Conservation (phyloP, 2,797 vertebrate genomes). For the Malurus leucopterus region DNA sequence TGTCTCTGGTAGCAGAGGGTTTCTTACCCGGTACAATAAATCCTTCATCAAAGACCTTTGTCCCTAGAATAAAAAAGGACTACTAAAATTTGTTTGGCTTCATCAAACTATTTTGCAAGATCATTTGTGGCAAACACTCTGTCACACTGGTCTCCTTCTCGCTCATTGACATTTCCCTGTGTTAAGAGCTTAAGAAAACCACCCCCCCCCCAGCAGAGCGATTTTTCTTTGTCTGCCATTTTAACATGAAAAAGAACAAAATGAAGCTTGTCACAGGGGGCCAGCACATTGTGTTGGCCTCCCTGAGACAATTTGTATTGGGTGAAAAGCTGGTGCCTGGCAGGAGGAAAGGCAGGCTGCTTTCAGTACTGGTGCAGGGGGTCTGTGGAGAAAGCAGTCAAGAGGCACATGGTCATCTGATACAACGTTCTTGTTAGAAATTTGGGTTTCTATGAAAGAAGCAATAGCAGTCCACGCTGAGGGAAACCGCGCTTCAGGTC, state of each 20-base stretch:
- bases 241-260: background rate
- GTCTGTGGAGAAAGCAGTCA: rapidly evolving
- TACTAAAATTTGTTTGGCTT: background rate
- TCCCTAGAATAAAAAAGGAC: background rate
- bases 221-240: background rate
- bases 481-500: background rate
- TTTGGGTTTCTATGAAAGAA: background rate
- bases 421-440: background rate
- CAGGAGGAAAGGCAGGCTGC: background rate
- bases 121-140: background rate
- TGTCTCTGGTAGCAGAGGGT: background rate
- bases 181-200: background rate
- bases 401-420: background rate
- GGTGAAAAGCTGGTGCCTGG: background rate
- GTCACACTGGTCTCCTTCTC: background rate
- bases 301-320: background rate
- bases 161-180: rapidly evolving
- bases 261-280: background rate
- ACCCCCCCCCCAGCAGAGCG: rapidly evolving
- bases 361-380: background rate
- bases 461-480: background rate
- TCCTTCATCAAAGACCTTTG: background rate
- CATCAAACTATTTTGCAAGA: background rate
- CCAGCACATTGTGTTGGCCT: background rate
- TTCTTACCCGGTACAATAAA: background rate